These are phyloP conservation scores for Calliopum simillimum DNA, from an alignment of 2,888 invertebrate genomes.

Conservation along the genomic window DNA sequence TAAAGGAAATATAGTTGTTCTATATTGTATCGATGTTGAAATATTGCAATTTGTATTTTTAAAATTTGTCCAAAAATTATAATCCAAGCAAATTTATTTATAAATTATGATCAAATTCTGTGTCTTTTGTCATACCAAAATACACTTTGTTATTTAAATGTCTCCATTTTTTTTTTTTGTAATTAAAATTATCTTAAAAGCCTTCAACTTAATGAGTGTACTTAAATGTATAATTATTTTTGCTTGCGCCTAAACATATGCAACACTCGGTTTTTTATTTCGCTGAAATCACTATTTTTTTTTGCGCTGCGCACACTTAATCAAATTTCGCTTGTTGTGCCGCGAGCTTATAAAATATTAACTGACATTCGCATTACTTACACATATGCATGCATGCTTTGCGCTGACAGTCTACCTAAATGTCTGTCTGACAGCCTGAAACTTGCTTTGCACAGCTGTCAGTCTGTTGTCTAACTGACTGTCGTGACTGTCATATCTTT, in stretches of 20 bases:
- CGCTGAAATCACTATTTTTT: conserved; percentile 1
- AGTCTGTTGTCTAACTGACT: conserved; percentile 3
- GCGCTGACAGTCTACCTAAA: background rate
- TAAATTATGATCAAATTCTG: no score
- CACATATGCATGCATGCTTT: background rate
- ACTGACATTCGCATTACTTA: conserved; percentile 30
- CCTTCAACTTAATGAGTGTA: no score
- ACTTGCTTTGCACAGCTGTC: background rate
- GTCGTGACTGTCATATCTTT: background rate
- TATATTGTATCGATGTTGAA: no score
- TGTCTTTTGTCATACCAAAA: no score
- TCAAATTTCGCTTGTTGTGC: conserved; percentile 14
- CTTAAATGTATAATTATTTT: background rate
- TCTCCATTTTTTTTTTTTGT: no score
- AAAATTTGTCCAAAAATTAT: no score
- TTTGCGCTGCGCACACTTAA: background rate
- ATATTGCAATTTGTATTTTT: no score
- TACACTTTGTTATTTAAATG: no score
- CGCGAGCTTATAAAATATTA: conserved; percentile 53
- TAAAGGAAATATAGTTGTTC: no score
- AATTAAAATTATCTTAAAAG: no score
- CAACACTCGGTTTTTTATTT: background rate
- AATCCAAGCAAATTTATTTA: no score
- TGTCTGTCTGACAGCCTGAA: background rate
- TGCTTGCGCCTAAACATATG: conserved; percentile 3